Evolutionary conservation across 2,888 invertebrate genomes (phyloP), one percentile per base, ranked within the genome.

Genomic region (Heliconius ethilla): DNA sequence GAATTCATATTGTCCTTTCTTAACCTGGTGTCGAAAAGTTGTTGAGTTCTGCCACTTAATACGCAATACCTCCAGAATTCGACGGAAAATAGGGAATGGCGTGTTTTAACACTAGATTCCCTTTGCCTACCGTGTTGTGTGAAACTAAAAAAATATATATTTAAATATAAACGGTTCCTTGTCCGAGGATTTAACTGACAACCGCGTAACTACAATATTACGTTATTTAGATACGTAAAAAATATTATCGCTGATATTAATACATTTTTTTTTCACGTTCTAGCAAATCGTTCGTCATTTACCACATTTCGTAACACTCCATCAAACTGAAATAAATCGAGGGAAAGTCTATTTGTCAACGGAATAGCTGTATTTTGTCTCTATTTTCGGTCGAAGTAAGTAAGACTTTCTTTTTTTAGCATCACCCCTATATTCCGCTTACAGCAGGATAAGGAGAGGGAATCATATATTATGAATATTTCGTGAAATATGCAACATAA

Each of bases 271-370:
- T 76, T 59, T 37, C 6, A 27, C 22, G 67, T 75, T 66, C 37
- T 11, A 62, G 11, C 27, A 70, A 62, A 76, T 37, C 37, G 59
- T 66, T 40, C 40, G 67, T 73, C 73, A 77, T 77, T 73, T 62
- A 73, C 73, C 67, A 37, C 40, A 59, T 40, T 72, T 10, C 29
- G 67, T 62, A 73, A 33, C 70, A 75, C 75, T 78, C 70, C 65
- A 78, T 78, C 75, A 78, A 78, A 75, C 62, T 78, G 65, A 45
- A 77, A 62, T 55, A 75, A 78, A 75, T 78, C 78, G 75, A 78
- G 75, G 65, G 70, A 70, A 72, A 75, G 55, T 72, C 33, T 77
- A 78, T 78, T 75, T 75, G 78, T 78, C 78, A 78, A 66, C 1
- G 55, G 40, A 78, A 78, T 75, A 27, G 78, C 75, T 70, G 63